Conservation (phyloP, 2,113 vertebrate species). For the Piprites chloris region DNA sequence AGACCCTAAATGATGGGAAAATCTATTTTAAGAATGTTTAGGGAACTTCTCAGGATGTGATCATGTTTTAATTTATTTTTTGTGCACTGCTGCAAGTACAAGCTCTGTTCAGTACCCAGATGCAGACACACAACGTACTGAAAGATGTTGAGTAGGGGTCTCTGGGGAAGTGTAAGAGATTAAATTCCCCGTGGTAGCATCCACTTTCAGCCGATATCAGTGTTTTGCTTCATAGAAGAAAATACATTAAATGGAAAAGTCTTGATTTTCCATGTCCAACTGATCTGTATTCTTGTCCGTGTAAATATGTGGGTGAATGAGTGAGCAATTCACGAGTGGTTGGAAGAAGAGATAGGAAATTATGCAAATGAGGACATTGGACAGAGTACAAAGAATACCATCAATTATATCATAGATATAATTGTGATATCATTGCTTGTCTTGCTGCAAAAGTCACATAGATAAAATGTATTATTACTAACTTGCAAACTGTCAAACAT, state of each 20-base stretch:
- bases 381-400: background rate
- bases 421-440: background rate
- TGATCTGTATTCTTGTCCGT: background rate
- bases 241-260: background rate
- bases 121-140: background rate
- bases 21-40: slow-evolving; percentile 38
- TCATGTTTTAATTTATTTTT: background rate
- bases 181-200: background rate
- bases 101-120: background rate
- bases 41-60: background rate
- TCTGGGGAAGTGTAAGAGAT: background rate
- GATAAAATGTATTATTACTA: background rate
- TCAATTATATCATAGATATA: background rate
- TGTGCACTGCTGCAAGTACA: background rate
- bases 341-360: background rate
- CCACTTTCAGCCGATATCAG: background rate
- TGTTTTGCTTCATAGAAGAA: background rate
- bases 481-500: background rate
- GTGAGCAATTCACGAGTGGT: background rate
- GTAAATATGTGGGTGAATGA: background rate
- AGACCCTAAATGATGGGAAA: background rate
- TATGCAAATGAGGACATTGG: background rate
- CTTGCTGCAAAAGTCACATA: background rate
- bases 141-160: background rate
- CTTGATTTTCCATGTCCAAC: background rate